A percentile compares a stretch with the other conserved stretches of the same genome.
Conservation (phyloP, 2,113 vertebrate genomes). For the Camelus bactrianus region DNA sequence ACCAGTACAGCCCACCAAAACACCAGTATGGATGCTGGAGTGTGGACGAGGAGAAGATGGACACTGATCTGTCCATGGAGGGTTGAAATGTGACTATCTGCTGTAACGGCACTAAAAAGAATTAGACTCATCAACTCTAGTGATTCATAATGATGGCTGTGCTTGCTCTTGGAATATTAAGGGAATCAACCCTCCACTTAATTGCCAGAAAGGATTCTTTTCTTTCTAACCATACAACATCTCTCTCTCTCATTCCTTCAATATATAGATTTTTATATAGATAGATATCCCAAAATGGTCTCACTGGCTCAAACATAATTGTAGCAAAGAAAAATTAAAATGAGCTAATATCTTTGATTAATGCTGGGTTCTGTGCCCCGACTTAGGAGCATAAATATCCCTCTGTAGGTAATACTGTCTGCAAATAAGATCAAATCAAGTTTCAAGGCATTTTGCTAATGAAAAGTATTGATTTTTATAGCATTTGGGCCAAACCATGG, state of each 20-base stretch:
- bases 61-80: slow-evolving; percentile 83
- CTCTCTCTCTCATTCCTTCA: slow-evolving; percentile 42
- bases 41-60: slow-evolving; percentile 77
- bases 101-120: slow-evolving; percentile 85
- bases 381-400: slow-evolving; percentile 73
- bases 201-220: slow-evolving; percentile 55
- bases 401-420: slow-evolving; percentile 65
- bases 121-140: slow-evolving; percentile 86
- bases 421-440: slow-evolving; percentile 79
- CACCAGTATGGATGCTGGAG: slow-evolving; percentile 67
- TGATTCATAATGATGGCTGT: slow-evolving; percentile 83
- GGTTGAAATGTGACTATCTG: slow-evolving; percentile 85
- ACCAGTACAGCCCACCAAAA: background rate
- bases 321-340: slow-evolving; percentile 80
- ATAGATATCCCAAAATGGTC: slow-evolving; percentile 54
- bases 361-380: slow-evolving; percentile 59
- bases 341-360: slow-evolving; percentile 80
- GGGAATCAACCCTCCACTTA: slow-evolving; percentile 70
- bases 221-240: background rate
- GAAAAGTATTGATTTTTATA: slow-evolving; percentile 81
- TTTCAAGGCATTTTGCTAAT: slow-evolving; percentile 81
- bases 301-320: slow-evolving; percentile 55
- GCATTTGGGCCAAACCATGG: slow-evolving; percentile 19
- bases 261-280: slow-evolving; percentile 76
- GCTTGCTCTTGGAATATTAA: slow-evolving; percentile 86